Base-by-base conservation (phyloP, 1,140 invertebrate genomes). In the Homarus americanus region DNA sequence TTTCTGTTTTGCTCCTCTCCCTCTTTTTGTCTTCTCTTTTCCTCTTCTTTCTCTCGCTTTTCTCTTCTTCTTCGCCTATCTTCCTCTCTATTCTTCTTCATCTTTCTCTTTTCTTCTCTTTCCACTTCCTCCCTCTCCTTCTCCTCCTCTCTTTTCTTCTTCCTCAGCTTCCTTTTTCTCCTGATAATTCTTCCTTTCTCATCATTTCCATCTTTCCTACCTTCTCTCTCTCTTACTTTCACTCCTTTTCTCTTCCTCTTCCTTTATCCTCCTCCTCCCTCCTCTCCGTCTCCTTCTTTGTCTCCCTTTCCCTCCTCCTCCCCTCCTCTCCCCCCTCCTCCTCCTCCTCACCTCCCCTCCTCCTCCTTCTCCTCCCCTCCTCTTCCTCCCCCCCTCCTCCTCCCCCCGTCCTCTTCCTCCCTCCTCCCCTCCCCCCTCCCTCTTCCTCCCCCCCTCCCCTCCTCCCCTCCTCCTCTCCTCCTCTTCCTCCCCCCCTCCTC, bases 1-100 rank as follows among this genome's bases (percentile, higher is more conserved):
- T 83, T 32, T 83, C 53, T 83, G 32, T 83, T 58, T 83, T 58
- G 66, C 82, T 83, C 82, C 69, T 44, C 24, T 49, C 44, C 44
- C 34, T 32, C n/a, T 34, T 28, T 9, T 28, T 53, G 40, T n/a
- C 28, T 34, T 82, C 41, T 49, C 40, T 80, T 41, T 1, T 49
- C 78, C 28, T 28, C 40, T 49, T 53, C 10, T 12, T 82, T 28
- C 17, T 28, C 34, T 41, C n/a, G 17, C 49, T 53, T 82, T 17
- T 53, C 49, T 63, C 34, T 34, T 20, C 17, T 38, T 63, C 36
- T 63, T 34, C 24, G 2, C 36, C 49, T 63, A 3, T 44, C 78
- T 44, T 17, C 32, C 28, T 49, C 20, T 49, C 41, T 44, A 7
- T 41, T n/a, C 7, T 24, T 40, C 20, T 9, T 40, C 75, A 7